Conservation (phyloP, 35 echinoderm and acorn worm species). For the Lytechinus pictus region DNA sequence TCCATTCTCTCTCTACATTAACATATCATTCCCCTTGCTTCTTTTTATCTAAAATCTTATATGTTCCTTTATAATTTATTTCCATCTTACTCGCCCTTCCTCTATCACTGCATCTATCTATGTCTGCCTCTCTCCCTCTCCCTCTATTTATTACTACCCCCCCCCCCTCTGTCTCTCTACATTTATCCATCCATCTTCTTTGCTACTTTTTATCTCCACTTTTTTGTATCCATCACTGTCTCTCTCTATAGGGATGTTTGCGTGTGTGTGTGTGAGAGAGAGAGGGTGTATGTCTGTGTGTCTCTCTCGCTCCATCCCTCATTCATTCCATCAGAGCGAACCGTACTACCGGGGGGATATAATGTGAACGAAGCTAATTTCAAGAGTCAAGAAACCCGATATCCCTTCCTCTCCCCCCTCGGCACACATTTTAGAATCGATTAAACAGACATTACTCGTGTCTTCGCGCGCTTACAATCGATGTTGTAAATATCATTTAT, state of each 20-base stretch:
- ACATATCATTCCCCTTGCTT: too few species aligned
- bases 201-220: not conserved
- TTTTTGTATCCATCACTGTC: not conserved
- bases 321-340: not conserved
- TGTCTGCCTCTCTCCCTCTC: not conserved
- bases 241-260: too few species aligned
- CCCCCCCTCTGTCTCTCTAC: not conserved
- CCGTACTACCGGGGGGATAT: not conserved
- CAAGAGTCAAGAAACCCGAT: conserved; percentile 9
- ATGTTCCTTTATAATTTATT: too few species aligned
- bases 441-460: conserved; percentile 45
- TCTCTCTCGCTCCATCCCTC: not conserved
- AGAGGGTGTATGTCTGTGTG: not conserved
- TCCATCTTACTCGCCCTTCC: too few species aligned
- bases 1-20: too few species aligned
- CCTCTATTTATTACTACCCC: not conserved
- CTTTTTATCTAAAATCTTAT: too few species aligned
- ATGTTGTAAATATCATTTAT: conserved; percentile 37
- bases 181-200: too few species aligned
- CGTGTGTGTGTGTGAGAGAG: too few species aligned
- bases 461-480: conserved; percentile 22
- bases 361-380: not conserved
- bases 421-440: conserved; percentile 36
- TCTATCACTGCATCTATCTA: not conserved
- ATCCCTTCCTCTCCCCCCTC: not conserved